Base-by-base conservation (phyloP, 2,888 invertebrate genomes). In the Ormyrus nitidulus region DNA sequence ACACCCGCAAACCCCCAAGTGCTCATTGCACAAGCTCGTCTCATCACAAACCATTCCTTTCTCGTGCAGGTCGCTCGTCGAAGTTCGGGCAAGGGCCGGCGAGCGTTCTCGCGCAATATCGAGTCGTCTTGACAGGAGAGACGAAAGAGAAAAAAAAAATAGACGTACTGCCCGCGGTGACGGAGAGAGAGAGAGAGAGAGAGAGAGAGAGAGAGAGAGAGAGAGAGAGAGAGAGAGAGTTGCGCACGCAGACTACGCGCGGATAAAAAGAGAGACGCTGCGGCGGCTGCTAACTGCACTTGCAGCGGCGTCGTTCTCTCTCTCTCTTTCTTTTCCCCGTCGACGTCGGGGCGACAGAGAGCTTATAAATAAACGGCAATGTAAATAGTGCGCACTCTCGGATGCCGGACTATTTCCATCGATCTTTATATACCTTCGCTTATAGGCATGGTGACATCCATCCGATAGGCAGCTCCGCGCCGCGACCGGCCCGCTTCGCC, bases 351-450 rank as follows among this genome's bases (percentile, higher is more conserved):
- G 10, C 48, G 64, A 5, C 10, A 34, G 76, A 34, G 34, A 34
- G 81, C 84, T 89, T 89, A 90, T 90, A 90, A 89, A 90, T 90
- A 90, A 89, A 88, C 88, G 83, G 82, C 83, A 88, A 88, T 89
- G 89, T 89, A 88, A 89, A 89, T 90, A 89, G 89, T 89, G 85
- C 85, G 85, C 85, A 85, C 86, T 87, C 79, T 62, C 85, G 86
- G 89, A 90, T 89, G 86, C 87, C 88, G 85, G 85, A 87, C 87
- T 89, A 90, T 89, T 90, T 90, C 86, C 87, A 87, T 86, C 88
- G 84, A 87, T 87, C 84, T 82, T 77, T 78, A 81, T 84, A 82
- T 85, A 85, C 84, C 83, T 82, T 78, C 54, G 9, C 61, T 74
- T 65, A 65, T 65, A 65, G 56, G 65, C 66, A 66, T 58, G 66